Evolutionary conservation across 53 echinoderm and acorn worm genomes (phyloP), one percentile per base, ranked within the genome.

Genomic region (Mesocentrotus franciscanus): DNA sequence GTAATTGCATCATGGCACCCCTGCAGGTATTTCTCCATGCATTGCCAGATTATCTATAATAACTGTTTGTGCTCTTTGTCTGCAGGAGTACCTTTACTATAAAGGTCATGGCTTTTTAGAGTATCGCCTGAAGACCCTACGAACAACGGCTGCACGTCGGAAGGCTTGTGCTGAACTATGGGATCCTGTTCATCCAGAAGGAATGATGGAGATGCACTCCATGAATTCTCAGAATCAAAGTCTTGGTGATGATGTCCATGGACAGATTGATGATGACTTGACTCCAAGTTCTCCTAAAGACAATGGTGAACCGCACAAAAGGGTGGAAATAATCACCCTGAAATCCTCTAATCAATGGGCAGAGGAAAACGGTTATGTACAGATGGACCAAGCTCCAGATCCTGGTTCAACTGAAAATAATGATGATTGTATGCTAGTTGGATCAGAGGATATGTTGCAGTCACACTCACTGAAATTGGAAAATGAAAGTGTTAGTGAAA

Each of bases 101-200:
- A 84, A 84, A 84, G 84, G 84, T 24, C 22, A 24, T 49, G 84
- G 84, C 18, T 84, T 84, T 3, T 24, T 84, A 49, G 84, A 84
- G 22, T 84, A 20, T 24, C 84, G 84, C 8, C 84, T 84, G 42
- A 84, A 84, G 84, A 84, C 26, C 24, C 49, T 84, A 10, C 84
- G 84, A 39, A 8, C 84, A 84, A 84, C 84, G 8, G 84, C 84
- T 55, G 84, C 84, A 84, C 84, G 84, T 5, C 84, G 22, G 84
- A 84, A 15, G 22, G 84, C 49, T 16, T 0, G 14, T 49, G 84
- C 16, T 1, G 20, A 14, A 49, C 9, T 20, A 55, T 10, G 18
- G 34, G 14, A 34, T 35, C 79, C 35, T 35, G 16, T 36, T 39
- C 15, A 79, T 30, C 15, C 18, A 24, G 79, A 79, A 15, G 36